Evolutionary conservation across 1,140 invertebrate species (phyloP).

Genomic region (Linepithema humile): DNA sequence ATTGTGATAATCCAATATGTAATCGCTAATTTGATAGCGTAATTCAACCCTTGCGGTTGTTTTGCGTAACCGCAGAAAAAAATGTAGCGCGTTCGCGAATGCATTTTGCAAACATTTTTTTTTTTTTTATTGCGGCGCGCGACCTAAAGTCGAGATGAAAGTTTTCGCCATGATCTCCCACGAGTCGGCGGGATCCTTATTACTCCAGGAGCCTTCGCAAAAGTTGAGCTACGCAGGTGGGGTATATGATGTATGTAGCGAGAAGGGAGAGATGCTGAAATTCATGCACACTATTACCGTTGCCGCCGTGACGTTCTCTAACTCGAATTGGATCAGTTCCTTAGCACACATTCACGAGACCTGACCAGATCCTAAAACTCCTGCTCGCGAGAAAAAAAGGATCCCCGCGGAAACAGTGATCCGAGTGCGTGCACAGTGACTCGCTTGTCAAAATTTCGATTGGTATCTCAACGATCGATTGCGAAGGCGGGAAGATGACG

Average conservation of each 20-base stretch:
- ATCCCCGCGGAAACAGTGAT: background rate
- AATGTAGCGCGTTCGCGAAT: conserved; percentile 12
- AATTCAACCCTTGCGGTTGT: background rate
- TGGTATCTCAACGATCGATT: background rate
- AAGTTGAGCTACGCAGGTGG: conserved; percentile 68
- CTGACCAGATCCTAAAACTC: background rate
- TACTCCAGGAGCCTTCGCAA: conserved; percentile 53
- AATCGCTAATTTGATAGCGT: background rate
- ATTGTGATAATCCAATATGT: background rate
- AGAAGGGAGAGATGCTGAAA: conserved; percentile 74
- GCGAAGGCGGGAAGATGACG: conserved; percentile 36
- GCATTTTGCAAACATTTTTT: background rate
- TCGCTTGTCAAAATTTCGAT: background rate
- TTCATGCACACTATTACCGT: conserved; percentile 61
- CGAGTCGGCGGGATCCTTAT: conserved; percentile 32
- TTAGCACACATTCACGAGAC: conserved; percentile 61
- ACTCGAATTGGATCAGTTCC: conserved; percentile 78
- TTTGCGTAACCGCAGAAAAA: background rate
- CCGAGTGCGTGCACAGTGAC: background rate
- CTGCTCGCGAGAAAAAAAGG: background rate
- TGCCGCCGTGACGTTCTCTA: conserved; percentile 77
- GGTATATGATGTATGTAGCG: conserved; percentile 60
- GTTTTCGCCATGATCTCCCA: conserved; percentile 60
- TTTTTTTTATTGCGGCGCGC: conserved; percentile 12
- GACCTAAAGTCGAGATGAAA: conserved; percentile 65